Base-by-base conservation (phyloP, 2,113 vertebrate species). In the Perca flavescens region DNA sequence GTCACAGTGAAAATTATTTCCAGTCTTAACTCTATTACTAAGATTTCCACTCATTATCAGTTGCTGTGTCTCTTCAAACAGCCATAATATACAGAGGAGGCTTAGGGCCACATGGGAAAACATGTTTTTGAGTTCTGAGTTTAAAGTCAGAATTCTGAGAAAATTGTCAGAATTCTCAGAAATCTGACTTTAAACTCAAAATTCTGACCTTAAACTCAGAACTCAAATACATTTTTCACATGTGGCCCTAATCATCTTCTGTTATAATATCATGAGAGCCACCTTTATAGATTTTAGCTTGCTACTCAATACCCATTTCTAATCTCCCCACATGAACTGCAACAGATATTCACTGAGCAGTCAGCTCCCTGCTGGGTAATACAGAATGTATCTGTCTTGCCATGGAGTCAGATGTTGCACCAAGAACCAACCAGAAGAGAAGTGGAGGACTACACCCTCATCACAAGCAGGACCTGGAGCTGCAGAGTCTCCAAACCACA, bases 381-480 rank as follows among this genome's bases (percentile, higher is more conserved):
- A 34, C 52, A 57, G 17, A 22, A 56, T 31, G 36, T 15, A 6
- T 81, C 52, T 58, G 10, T 60, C 40, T 21, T 6, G 13, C 11
- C 40, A 8, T 43, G 28, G 3, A 15, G 22, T 74, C 72, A 61
- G 58, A 46, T 12, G 57, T 12, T 21, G 3, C 16, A 66, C 21
- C 2, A 56, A 47, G 28, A 82, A 34, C 40, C 40, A 70, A n/a
- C 16, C 36, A 68, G 21, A 0, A 74, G 25, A 25, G 57, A 47
- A 46, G 43, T 6, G 28, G 40, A 63, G 36, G 1, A 28, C 49
- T 17, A 63, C 5, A 22, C 22, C 28, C 52, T 28, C 70, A 25
- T 68, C 58, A 77, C 16, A 50, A 65, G 60, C 64, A 46, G 22
- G 25, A 64, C 54, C 43, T 21, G 47, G 63, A 56, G 62, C 47